phyloP scores from a whole-genome alignment of 2,888 invertebrate species.

The Hypomecis punctinalis region DNA sequence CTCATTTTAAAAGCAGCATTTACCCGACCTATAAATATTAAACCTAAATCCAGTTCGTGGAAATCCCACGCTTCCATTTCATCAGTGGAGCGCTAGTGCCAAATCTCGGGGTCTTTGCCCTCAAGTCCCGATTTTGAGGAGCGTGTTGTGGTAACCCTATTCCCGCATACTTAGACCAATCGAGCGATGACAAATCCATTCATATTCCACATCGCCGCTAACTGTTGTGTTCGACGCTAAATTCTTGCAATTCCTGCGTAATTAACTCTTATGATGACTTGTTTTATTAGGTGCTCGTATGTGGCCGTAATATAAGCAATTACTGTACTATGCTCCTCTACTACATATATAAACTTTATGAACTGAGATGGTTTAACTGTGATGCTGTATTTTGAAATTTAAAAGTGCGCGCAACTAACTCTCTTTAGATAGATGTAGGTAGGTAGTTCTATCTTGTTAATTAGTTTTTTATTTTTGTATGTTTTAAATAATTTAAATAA shows the following conservation, averaged over 20 bases:
- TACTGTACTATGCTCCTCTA: background rate
- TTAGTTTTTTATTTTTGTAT: too few species aligned
- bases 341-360: background rate
- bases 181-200: constrained; percentile 82
- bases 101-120: constrained; percentile 20
- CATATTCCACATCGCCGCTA: constrained; percentile 69
- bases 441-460: too few species aligned
- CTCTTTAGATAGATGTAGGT: too few species aligned
- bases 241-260: constrained; percentile 66
- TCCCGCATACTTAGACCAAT: constrained; percentile 80
- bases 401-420: too few species aligned
- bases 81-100: constrained; percentile 16
- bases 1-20: constrained; percentile 5
- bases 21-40: constrained; percentile 7
- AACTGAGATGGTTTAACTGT: background rate
- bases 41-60: constrained; percentile 11
- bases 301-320: constrained; percentile 9
- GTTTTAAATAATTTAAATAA: too few species aligned
- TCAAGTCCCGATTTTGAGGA: constrained; percentile 12
- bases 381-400: too few species aligned
- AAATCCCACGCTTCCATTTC: constrained; percentile 26
- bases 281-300: constrained; percentile 32
- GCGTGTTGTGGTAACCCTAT: constrained; percentile 59
- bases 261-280: constrained; percentile 55
- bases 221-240: constrained; percentile 62